Conservation (phyloP, 1,140 invertebrate species). For the Euwallacea similis region DNA sequence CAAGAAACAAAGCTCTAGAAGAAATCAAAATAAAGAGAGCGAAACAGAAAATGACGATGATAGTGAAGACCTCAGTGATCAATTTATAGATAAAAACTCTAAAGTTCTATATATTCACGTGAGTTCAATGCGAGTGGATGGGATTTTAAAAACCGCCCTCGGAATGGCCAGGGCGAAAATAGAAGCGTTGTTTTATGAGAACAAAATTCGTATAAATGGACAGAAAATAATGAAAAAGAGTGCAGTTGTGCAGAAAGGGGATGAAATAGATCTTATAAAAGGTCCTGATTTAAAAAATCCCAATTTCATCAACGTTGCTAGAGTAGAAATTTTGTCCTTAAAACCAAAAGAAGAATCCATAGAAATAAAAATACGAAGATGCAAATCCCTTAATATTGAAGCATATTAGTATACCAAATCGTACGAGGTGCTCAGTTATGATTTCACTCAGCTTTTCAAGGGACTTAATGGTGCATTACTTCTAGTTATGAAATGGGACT, state of each 20-base stretch:
- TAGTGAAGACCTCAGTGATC: constrained; percentile 49
- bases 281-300: constrained; percentile 61
- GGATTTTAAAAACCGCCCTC: constrained; percentile 66
- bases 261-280: constrained; percentile 69
- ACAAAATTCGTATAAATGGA: constrained; percentile 68
- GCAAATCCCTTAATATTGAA: constrained; percentile 64
- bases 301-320: constrained; percentile 62
- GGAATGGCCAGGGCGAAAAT: constrained; percentile 69
- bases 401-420: constrained; percentile 56
- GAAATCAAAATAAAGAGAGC: constrained; percentile 14
- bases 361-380: constrained; percentile 59
- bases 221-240: constrained; percentile 67
- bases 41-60: constrained; percentile 43
- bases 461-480: too few relatives aligned
- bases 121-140: constrained; percentile 66
- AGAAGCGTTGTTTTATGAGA: constrained; percentile 67
- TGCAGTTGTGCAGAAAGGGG: constrained; percentile 57
- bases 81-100: constrained; percentile 53
- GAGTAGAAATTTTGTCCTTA: constrained; percentile 60
- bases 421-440: too few relatives aligned
- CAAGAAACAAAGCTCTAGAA: constrained; percentile 37
- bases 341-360: constrained; percentile 54
- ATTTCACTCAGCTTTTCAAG: too few relatives aligned
- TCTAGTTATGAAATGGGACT: too few relatives aligned
- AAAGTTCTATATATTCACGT: constrained; percentile 64